Percentiles rank a stretch among this genome's conserved stretches.
Conservation (phyloP, 2,797 vertebrate species). For the Girardinus metallicus region DNA sequence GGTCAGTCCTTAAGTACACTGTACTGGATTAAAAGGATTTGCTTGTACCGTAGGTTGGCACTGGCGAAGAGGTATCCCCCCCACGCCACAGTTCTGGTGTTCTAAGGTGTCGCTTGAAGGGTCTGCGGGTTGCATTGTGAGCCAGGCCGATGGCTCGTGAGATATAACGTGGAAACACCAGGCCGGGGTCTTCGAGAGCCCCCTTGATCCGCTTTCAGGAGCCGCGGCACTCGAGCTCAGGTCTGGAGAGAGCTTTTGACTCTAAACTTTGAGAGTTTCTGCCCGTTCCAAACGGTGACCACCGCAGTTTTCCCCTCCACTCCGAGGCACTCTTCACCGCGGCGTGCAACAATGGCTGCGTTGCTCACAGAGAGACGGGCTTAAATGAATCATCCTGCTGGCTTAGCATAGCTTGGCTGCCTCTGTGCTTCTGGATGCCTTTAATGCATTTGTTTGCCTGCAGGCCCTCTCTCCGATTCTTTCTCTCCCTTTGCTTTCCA, state of each 20-base stretch:
- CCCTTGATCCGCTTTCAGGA: constrained; percentile 66
- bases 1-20: constrained; percentile 84
- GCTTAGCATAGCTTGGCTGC: constrained; percentile 83
- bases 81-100: constrained; percentile 47
- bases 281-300: constrained; percentile 69
- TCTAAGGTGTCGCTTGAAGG: constrained; percentile 76
- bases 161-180: constrained; percentile 69
- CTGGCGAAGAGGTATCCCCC: constrained; percentile 72
- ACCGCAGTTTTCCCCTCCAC: constrained; percentile 56
- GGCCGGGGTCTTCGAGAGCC: constrained; percentile 61
- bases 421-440: constrained; percentile 76
- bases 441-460: constrained; percentile 81
- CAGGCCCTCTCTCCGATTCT: constrained; percentile 69
- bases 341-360: constrained; percentile 73
- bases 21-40: constrained; percentile 86
- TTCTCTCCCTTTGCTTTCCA: constrained; percentile 77
- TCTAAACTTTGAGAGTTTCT: constrained; percentile 67
- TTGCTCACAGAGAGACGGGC: constrained; percentile 80
- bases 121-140: constrained; percentile 72
- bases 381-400: constrained; percentile 84
- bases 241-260: constrained; percentile 47
- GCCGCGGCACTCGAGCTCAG: constrained; percentile 45
- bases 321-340: constrained; percentile 63
- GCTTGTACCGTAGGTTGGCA: constrained; percentile 83
- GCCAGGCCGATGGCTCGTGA: constrained; percentile 68